phyloP scores from a whole-genome alignment of 2,888 invertebrate species.

The Cephalotes varians region DNA sequence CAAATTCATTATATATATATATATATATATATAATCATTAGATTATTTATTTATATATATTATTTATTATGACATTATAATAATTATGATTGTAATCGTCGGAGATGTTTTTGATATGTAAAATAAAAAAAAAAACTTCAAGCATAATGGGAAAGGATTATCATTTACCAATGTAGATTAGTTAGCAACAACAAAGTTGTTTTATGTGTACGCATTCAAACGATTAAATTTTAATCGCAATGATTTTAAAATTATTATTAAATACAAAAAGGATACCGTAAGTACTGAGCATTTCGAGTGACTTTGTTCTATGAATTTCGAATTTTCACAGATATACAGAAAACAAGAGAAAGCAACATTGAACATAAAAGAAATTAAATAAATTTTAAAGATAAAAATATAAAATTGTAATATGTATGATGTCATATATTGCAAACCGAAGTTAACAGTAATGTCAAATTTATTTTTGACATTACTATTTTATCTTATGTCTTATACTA shows the following conservation, averaged over 20 bases:
- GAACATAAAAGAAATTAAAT: constrained; percentile 27
- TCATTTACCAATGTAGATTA: constrained; percentile 6
- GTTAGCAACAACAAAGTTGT: constrained; percentile 12
- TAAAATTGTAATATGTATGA: not conserved
- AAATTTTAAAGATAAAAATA: not conserved
- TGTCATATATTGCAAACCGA: not conserved
- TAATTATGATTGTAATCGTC: not conserved
- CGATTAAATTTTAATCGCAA: constrained; percentile 45
- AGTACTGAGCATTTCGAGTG: constrained; percentile 47
- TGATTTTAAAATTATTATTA: constrained; percentile 33
- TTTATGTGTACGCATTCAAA: constrained; percentile 28
- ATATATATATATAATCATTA: too few species aligned
- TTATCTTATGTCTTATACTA: constrained; percentile 10
- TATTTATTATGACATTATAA: too few species aligned
- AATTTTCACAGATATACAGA: not conserved
- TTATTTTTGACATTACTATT: constrained; percentile 6
- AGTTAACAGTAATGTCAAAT: not conserved
- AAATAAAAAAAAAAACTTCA: not conserved
- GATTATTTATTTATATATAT: not conserved
- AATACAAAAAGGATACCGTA: constrained; percentile 38
- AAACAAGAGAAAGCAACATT: constrained; percentile 10
- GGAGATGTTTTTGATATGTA: not conserved
- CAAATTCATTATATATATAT: too few species aligned
- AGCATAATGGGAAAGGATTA: constrained; percentile 1
- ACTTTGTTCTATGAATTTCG: constrained; percentile 12